Conservation (phyloP, 2,113 vertebrate species). For the Podiceps cristatus region DNA sequence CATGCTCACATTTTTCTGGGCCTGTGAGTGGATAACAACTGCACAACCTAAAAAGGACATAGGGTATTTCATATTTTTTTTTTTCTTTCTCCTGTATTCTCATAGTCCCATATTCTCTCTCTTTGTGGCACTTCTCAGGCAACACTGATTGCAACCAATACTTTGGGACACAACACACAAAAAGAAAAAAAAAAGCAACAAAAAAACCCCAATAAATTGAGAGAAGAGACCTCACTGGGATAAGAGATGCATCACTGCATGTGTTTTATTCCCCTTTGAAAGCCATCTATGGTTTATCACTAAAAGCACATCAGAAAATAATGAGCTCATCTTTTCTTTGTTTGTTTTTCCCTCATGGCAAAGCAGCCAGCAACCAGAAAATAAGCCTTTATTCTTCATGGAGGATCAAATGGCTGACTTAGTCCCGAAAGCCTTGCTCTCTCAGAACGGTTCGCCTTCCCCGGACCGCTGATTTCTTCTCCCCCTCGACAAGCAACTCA, state of each 20-base stretch:
- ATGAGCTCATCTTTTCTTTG: neutral
- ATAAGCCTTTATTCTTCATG: neutral
- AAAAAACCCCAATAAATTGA: no score
- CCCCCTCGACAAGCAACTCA: rapidly evolving
- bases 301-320: neutral
- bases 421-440: neutral
- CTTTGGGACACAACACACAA: neutral
- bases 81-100: neutral
- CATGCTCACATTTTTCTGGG: rapidly evolving
- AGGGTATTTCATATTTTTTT: no score
- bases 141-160: neutral
- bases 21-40: rapidly evolving
- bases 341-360: conserved; percentile 14
- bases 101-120: neutral
- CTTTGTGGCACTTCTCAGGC: neutral
- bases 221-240: neutral
- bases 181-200: neutral
- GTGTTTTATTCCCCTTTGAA: neutral
- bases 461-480: rapidly evolving
- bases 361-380: conserved; percentile 20
- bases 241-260: neutral
- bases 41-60: neutral
- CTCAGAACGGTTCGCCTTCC: rapidly evolving
- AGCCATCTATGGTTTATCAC: neutral
- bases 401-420: neutral